Conservation (phyloP, 2,888 invertebrate genomes). For the Diachrysia chrysitis region DNA sequence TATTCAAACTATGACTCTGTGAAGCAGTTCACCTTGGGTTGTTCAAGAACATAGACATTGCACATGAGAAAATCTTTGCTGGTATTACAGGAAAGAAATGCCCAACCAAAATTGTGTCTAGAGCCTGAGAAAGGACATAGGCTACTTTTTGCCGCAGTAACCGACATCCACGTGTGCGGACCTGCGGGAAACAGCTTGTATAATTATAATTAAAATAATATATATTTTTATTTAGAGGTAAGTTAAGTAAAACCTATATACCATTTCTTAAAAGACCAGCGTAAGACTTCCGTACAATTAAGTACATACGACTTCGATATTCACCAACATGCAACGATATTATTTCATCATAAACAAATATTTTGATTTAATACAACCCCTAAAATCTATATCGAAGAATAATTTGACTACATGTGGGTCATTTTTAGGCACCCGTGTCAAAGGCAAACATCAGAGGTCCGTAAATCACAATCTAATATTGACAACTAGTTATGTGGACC, state of each 20-base stretch:
- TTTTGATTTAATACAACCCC: not conserved
- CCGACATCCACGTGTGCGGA: no score
- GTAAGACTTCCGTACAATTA: no score
- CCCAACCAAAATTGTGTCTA: not conserved
- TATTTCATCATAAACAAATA: not conserved
- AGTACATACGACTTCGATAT: no score
- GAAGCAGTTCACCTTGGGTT: not conserved
- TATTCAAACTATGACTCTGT: conserved; percentile 13
- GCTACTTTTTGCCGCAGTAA: no score
- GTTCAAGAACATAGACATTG: not conserved
- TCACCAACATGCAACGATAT: no score
- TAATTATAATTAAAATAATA: no score
- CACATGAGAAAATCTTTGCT: not conserved
- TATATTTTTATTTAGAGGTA: no score
- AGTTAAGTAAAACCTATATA: no score
- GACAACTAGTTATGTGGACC: conserved; percentile 31
- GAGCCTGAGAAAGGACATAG: no score
- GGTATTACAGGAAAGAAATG: not conserved
- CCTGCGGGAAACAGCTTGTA: no score
- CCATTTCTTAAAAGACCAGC: no score
- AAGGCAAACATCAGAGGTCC: conserved; percentile 25
- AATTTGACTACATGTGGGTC: conserved; percentile 33
- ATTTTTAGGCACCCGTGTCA: conserved; percentile 48
- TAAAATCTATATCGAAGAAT: not conserved
- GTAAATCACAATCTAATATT: conserved; percentile 47